A percentile compares a stretch with the other conserved stretches of the same genome.
phyloP scores from a whole-genome alignment of 2,113 vertebrate species.

The Micromys minutus region DNA sequence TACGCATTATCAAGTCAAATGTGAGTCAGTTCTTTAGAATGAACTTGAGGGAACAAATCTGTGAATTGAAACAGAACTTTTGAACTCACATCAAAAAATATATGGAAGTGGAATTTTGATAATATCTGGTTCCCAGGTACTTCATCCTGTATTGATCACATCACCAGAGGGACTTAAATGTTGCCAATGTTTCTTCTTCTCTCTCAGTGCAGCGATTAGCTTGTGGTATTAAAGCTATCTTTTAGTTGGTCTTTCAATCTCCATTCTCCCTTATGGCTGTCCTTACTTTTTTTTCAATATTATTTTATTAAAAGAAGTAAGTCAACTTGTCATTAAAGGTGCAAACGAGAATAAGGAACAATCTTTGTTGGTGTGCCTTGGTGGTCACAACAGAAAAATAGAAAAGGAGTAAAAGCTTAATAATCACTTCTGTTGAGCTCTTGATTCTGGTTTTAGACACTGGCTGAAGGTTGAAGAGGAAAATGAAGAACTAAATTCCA shows the following conservation, averaged over 20 bases:
- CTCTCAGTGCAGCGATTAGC: background rate
- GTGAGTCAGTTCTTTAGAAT: background rate
- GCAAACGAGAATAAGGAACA: background rate
- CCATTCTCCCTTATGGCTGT: background rate
- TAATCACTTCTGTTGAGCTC: background rate
- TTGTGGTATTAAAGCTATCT: constrained; percentile 9
- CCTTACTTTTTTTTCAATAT: background rate
- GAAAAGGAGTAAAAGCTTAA: background rate
- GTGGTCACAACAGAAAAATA: background rate
- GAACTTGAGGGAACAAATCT: background rate
- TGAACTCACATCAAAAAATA: background rate
- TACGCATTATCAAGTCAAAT: background rate
- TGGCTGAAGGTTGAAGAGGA: background rate
- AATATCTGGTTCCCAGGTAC: background rate
- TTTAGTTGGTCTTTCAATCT: background rate
- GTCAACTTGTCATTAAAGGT: background rate
- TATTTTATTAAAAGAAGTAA: constrained; percentile 34
- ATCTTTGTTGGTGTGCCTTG: background rate
- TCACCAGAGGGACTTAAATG: background rate
- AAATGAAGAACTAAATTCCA: background rate
- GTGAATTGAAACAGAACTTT: background rate
- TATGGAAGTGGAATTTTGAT: background rate
- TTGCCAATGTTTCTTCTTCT: background rate
- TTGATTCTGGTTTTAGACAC: background rate
- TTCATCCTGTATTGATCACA: background rate